Base-by-base conservation (phyloP, 2,797 vertebrate species). In the Urosaurus nigricauda region DNA sequence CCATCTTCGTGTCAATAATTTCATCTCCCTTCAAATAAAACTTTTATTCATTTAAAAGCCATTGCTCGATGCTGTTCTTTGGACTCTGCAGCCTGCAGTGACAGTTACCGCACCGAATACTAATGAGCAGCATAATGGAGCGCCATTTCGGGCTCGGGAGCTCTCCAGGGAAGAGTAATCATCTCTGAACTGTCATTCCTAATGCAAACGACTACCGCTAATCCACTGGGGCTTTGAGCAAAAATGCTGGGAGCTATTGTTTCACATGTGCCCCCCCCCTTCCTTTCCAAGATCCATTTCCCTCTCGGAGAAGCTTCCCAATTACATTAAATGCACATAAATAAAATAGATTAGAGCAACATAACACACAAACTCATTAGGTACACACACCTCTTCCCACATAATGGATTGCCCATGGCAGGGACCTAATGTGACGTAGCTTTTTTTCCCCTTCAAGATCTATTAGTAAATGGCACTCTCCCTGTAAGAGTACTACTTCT, bases 41-140 rank as follows among this genome's bases (percentile, higher is more conserved):
- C 89, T 96, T 51, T 94, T 87, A 92, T 71, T 91, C 91, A 78
- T 87, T 95, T 91, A 83, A 94, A 94, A 95, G 92, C 37, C 65
- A 84, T 65, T 51, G 93, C 90, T 92, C 83, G 86, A 19, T 88
- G 85, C 89, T 92, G 79, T 75, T 93, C 79, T 93, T 94, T 70
- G 92, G 93, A 87, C 91, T 94, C 87, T 47, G 73, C 87, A 91
- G 90, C 84, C 92, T 82, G 74, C 89, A 1, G 85, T 32, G 86
- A 70, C 88, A 89, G 83, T 93, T 91, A 90, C 84, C 87, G 71
- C 0, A 24, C 83, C 90, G 93, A 95, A 94, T 92, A 93, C 91
- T 95, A 96, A 95, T 81, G 91, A 94, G 91, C 78, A 75, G 78
- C 84, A 92, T 92, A 96, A 96, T 85, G 93, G 91, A 94, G 89